Percentiles rank a stretch among this genome's conserved stretches.
phyloP scores from a whole-genome alignment of 2,888 invertebrate species.

The Pterostichus niger region DNA sequence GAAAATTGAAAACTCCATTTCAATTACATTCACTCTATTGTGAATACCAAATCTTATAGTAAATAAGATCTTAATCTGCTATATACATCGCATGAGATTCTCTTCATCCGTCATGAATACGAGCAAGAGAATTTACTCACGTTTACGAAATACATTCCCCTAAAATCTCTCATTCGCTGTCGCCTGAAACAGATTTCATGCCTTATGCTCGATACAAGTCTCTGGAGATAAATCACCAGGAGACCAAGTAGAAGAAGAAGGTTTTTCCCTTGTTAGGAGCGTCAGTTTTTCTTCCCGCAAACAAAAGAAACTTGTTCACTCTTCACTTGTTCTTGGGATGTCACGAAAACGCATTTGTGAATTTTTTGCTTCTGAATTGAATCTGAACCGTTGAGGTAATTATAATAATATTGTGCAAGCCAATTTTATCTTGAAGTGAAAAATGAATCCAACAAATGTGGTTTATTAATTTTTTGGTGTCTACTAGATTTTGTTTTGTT shows the following conservation, averaged over 20 bases:
- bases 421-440: not conserved
- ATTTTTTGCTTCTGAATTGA: not conserved
- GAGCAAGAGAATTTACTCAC: not conserved
- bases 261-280: slow-evolving; percentile 59
- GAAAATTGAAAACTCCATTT: slow-evolving; percentile 8
- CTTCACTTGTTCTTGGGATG: slow-evolving; percentile 20
- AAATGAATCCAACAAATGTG: not conserved
- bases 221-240: slow-evolving; percentile 41
- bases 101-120: slow-evolving; percentile 21
- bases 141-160: slow-evolving; percentile 6
- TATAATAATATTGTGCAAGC: not conserved
- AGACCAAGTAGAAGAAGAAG: slow-evolving; percentile 16
- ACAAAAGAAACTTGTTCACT: slow-evolving; percentile 50
- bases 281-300: slow-evolving; percentile 47
- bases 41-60: not conserved
- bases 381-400: slow-evolving; percentile 1
- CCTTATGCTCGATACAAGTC: slow-evolving; percentile 8
- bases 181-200: slow-evolving; percentile 38
- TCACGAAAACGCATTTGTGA: slow-evolving; percentile 27
- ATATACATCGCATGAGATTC: slow-evolving; percentile 1
- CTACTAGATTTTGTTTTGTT: not conserved
- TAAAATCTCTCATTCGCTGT: slow-evolving; percentile 22
- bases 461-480: not conserved
- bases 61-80: slow-evolving; percentile 34
- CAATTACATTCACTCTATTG: not conserved